These are phyloP conservation scores for Ochlodes sylvanus DNA, from an alignment of 2,888 invertebrate species.

Conservation along the genomic window DNA sequence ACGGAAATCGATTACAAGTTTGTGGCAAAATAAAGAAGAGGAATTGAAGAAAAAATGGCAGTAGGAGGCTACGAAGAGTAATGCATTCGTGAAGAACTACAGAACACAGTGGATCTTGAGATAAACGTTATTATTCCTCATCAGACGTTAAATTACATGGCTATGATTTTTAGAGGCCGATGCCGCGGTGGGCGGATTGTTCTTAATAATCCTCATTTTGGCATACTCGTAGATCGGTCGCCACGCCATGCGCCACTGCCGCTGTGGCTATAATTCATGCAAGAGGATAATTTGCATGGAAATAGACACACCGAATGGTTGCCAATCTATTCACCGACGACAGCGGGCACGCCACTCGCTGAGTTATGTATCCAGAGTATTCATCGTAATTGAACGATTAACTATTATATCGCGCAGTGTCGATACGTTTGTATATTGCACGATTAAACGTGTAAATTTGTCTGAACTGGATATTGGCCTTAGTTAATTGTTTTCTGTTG, in stretches of 20 bases:
- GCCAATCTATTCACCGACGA: conserved; percentile 53
- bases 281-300: conserved; percentile 62
- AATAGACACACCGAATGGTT: conserved; percentile 42
- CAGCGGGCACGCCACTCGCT: conserved; percentile 42
- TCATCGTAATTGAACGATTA: conserved; percentile 30
- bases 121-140: too few relatives aligned
- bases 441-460: not conserved
- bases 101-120: too few relatives aligned
- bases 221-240: conserved; percentile 52
- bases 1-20: too few relatives aligned
- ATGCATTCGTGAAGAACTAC: too few relatives aligned
- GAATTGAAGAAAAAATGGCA: too few relatives aligned
- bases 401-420: conserved; percentile 2
- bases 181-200: conserved; percentile 14
- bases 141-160: not conserved
- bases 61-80: too few relatives aligned
- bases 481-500: conserved; percentile 1
- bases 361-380: conserved; percentile 32
- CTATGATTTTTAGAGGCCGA: not conserved
- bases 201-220: conserved; percentile 62
- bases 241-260: conserved; percentile 28
- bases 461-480: not conserved
- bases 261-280: conserved; percentile 55
- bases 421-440: conserved; percentile 1
- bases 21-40: too few relatives aligned